These are phyloP conservation scores for Choreutis nemorana DNA, from an alignment of 2,888 invertebrate species.

Conservation along the genomic window DNA sequence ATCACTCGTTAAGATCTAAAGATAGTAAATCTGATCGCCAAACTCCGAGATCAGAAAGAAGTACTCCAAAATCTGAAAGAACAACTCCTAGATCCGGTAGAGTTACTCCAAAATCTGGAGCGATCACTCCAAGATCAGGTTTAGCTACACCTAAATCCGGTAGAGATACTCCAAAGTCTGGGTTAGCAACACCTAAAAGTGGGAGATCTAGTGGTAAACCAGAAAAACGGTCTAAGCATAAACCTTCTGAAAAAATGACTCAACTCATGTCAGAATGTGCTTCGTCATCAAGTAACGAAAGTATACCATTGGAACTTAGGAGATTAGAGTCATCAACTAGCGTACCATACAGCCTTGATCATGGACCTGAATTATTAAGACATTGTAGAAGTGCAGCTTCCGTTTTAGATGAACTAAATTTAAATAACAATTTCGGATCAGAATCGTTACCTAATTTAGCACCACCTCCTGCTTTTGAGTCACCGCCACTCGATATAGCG, in stretches of 20 bases:
- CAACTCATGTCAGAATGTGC: slow-evolving; percentile 65
- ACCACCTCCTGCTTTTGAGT: slow-evolving; percentile 68
- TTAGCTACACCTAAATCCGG: slow-evolving; percentile 54
- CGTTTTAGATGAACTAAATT: slow-evolving; percentile 63
- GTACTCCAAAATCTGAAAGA: slow-evolving; percentile 57
- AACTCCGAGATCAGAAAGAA: slow-evolving; percentile 54
- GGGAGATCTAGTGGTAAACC: slow-evolving; percentile 61
- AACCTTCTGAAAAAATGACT: slow-evolving; percentile 60
- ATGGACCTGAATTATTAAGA: slow-evolving; percentile 52
- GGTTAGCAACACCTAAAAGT: slow-evolving; percentile 64
- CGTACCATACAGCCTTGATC: slow-evolving; percentile 70
- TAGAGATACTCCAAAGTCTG: slow-evolving; percentile 49
- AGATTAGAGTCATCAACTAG: slow-evolving; percentile 68
- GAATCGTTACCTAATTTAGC: slow-evolving; percentile 78
- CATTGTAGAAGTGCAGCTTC: slow-evolving; percentile 67
- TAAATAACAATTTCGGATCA: slow-evolving; percentile 63
- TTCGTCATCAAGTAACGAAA: slow-evolving; percentile 68
- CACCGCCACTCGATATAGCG: slow-evolving; percentile 57
- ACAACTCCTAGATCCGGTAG: slow-evolving; percentile 49
- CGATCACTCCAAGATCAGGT: slow-evolving; percentile 50
- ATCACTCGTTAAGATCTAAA: slow-evolving; percentile 56
- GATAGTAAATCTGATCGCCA: slow-evolving; percentile 59
- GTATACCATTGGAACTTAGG: slow-evolving; percentile 54
- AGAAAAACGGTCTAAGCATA: slow-evolving; percentile 52
- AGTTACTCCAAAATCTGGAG: slow-evolving; percentile 52